phyloP scores from a whole-genome alignment of 1,140 invertebrate species.

The Cotesia typhae region DNA sequence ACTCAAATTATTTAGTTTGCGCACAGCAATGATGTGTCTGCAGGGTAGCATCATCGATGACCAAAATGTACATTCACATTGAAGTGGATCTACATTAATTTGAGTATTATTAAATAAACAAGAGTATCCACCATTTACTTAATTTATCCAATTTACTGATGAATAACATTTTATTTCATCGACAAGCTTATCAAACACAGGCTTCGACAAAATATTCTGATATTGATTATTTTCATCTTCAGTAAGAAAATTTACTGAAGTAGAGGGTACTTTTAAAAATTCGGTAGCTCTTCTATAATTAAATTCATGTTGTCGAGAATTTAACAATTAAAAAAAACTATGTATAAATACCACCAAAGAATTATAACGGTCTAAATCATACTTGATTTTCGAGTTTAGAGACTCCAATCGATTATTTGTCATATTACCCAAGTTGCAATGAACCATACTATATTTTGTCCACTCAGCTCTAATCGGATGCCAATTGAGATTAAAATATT shows the following conservation, averaged over 20 bases:
- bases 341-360: neutral
- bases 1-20: neutral
- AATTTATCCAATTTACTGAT: neutral
- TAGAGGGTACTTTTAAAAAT: conserved; percentile 30
- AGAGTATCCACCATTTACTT: neutral
- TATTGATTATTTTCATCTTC: conserved; percentile 23
- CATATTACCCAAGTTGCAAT: conserved; percentile 30
- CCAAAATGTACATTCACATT: conserved; percentile 8
- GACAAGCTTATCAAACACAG: too few species aligned
- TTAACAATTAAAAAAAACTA: conserved; percentile 30
- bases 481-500: conserved; percentile 40
- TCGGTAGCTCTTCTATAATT: conserved; percentile 16
- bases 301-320: conserved; percentile 27
- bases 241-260: neutral
- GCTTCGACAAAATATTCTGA: conserved; percentile 10
- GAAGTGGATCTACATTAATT: neutral
- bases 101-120: neutral
- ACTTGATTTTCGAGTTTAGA: conserved; percentile 35
- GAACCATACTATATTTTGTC: conserved; percentile 31
- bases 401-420: conserved; percentile 40
- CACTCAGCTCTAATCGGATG: conserved; percentile 36
- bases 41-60: conserved; percentile 23
- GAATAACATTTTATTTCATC: too few species aligned
- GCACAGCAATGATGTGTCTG: conserved; percentile 17
- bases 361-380: conserved; percentile 20